These are phyloP conservation scores for Ginglymostoma cirratum DNA, from an alignment of 2,113 vertebrate genomes.

Conservation along the genomic window DNA sequence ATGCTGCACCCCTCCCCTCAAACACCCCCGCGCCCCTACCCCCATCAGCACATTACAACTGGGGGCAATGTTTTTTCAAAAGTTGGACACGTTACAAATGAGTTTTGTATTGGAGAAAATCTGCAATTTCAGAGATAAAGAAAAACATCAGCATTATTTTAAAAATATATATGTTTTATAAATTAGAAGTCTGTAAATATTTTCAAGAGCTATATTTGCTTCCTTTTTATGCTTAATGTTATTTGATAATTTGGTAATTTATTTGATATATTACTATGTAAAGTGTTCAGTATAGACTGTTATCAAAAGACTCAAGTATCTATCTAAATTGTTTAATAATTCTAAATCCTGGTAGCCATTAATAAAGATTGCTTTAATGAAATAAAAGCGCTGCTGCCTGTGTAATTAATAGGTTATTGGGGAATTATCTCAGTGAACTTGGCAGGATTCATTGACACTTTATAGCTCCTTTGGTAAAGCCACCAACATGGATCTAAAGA, in stretches of 20 bases:
- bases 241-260: background rate
- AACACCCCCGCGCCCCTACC: too few species aligned
- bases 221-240: background rate
- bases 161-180: background rate
- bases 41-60: too few species aligned
- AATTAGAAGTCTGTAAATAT: background rate
- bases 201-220: too few species aligned
- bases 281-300: background rate
- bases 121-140: background rate
- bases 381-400: background rate
- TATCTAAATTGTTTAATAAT: background rate
- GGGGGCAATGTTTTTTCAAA: too few species aligned
- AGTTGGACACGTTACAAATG: too few species aligned
- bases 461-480: background rate
- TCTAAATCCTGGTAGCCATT: background rate
- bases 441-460: background rate
- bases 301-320: background rate
- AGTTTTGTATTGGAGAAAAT: too few species aligned
- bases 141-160: background rate
- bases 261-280: background rate
- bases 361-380: background rate
- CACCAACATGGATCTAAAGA: background rate
- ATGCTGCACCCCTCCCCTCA: too few species aligned
- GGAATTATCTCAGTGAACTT: background rate
- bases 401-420: background rate